Base-by-base conservation (phyloP, 2,797 vertebrate species). In the Aulostomus chinensis region DNA sequence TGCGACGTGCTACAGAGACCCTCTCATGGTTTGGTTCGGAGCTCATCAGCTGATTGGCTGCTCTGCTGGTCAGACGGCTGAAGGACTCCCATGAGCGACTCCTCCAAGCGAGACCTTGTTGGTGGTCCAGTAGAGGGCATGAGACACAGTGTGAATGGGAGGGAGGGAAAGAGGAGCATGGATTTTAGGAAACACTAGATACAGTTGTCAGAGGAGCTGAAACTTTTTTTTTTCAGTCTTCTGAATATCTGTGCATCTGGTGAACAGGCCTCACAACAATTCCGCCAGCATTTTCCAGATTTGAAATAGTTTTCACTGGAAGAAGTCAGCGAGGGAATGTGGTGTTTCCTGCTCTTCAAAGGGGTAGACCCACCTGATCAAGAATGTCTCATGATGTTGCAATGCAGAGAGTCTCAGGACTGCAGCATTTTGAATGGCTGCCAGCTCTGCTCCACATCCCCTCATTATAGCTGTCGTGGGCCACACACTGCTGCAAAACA, bases 1-100 rank as follows among this genome's bases (percentile, higher is more conserved):
- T 59, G 70, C 24, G 50, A 78, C 57, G 39, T 71, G 77, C 76
- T 59, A 71, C 70, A 54, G 34, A 61, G 73, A 68, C 40, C 52
- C 64, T 76, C 73, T 70, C 41, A 51, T 67, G 68, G 70, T 77
- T 66, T 24, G 61, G 22, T 71, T 56, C 45, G 76, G 57, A 76
- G 47, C 57, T 58, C 68, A 77, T 77, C 73, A 73, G 73, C 68
- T 70, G 81, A 86, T 83, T 74, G 72, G 69, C 51, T 76, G 48
- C 36, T 60, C 50, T 51, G 59, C 59, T 38, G 68, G 80, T 85
- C 83, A 79, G 79, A 62, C 30, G 69, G 76, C 76, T 74, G 56
- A 63, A 79, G 73, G 76, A 80, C 78, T 66, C 71, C 66, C 73
- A 52, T 76, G 76, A 62, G 41, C 64, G 51, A 60, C 61, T 75